Percentiles rank a stretch among this genome's conserved stretches.
These are phyloP conservation scores for Nomada ruficornis DNA, from an alignment of 2,888 invertebrate species.

Conservation along the genomic window DNA sequence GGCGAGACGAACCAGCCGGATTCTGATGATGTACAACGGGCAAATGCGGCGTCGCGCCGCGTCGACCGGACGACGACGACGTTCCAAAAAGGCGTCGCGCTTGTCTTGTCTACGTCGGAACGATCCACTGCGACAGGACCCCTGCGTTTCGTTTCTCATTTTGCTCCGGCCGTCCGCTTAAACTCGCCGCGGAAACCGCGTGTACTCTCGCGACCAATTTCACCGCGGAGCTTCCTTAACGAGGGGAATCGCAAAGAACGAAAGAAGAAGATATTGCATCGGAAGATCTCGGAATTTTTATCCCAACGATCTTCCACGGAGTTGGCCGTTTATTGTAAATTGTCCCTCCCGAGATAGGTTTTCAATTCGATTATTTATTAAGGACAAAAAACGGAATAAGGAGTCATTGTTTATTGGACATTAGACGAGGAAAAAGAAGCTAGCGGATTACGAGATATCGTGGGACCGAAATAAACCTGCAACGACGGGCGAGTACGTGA, in stretches of 20 bases:
- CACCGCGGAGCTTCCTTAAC: too few species aligned
- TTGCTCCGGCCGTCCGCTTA: background rate
- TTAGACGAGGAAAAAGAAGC: background rate
- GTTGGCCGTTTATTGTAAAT: too few species aligned
- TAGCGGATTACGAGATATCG: background rate
- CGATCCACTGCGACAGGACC: background rate
- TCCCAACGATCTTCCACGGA: too few species aligned
- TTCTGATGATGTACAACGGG: constrained; percentile 50
- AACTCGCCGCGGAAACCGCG: background rate
- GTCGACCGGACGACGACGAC: background rate
- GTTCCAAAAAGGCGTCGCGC: constrained; percentile 12
- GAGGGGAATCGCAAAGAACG: too few species aligned
- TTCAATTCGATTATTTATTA: too few species aligned
- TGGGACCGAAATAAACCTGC: background rate
- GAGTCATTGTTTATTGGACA: too few species aligned
- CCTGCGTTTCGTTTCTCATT: background rate
- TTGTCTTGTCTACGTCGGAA: constrained; percentile 2
- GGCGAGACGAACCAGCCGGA: constrained; percentile 42
- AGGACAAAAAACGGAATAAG: too few species aligned
- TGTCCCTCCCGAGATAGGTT: too few species aligned
- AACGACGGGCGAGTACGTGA: background rate
- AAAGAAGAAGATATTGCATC: too few species aligned
- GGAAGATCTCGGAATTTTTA: too few species aligned
- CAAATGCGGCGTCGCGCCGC: constrained; percentile 14
- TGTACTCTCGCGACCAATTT: background rate